phyloP scores from a whole-genome alignment of 2,888 invertebrate genomes.

The Cantharis rufa region DNA sequence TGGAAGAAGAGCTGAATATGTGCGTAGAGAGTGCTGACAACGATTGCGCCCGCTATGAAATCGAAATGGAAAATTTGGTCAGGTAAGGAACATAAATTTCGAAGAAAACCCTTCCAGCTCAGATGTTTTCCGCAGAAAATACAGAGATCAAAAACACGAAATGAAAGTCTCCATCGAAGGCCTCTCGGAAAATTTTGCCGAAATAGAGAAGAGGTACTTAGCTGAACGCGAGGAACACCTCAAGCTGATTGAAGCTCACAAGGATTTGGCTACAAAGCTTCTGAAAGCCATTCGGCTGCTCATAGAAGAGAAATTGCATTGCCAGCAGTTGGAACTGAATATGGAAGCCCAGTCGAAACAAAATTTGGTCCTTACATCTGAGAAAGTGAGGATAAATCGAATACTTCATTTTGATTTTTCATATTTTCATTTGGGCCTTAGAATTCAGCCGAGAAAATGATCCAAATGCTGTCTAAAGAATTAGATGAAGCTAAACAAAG shows the following conservation, averaged over 20 bases:
- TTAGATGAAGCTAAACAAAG: neutral
- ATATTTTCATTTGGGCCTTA: neutral
- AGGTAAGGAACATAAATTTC: neutral
- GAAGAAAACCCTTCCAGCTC: neutral
- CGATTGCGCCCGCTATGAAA: neutral
- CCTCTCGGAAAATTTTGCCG: neutral
- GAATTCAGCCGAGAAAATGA: neutral
- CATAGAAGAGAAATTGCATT: conserved; percentile 41
- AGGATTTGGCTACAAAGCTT: conserved; percentile 43
- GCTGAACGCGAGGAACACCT: conserved; percentile 37
- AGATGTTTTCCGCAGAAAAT: neutral
- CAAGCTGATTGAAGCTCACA: conserved; percentile 40
- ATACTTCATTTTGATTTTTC: too few species aligned
- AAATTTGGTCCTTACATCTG: neutral
- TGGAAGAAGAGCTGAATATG: neutral
- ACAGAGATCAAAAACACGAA: conserved; percentile 35
- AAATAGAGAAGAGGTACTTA: conserved; percentile 31
- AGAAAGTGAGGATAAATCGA: too few species aligned
- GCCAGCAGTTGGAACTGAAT: conserved; percentile 32
- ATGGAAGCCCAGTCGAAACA: neutral
- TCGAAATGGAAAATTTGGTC: neutral
- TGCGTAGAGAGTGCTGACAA: neutral
- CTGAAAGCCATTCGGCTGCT: conserved; percentile 41
- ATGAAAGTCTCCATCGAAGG: conserved; percentile 29
- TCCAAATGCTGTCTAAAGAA: neutral